Base-by-base conservation (phyloP, 2,113 vertebrate species). In the Tylochromis polylepis region DNA sequence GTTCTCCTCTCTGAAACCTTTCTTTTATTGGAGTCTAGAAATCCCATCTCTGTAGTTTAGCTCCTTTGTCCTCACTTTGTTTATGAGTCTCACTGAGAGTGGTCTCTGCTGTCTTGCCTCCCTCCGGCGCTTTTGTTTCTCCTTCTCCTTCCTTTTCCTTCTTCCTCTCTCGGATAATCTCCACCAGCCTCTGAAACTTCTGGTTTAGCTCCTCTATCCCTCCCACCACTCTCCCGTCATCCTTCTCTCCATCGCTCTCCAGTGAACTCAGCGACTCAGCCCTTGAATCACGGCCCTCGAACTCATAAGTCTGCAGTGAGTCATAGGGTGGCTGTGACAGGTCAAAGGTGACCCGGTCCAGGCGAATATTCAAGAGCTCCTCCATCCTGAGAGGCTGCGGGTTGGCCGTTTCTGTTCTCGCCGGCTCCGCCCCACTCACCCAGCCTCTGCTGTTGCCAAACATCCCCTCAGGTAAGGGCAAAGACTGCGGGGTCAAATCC, bases 291-390 rank as follows among this genome's bases (percentile, higher is more conserved):
- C 95, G 94, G 24, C 97, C 97, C 93, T 98, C 97, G 1, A 97
- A 97, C 88, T 97, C 97, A 1, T 97, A 98, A 58, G 97, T 97
- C 95, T 98, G 97, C 92, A 98, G 96, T 34, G 97, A 98, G 94
- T 98, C 98, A 27, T 97, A 98, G 2, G 98, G 98, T 0, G 97
- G 97, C 91, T 97, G 97, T 3, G 97, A 92, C 59, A 96, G 97
- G 95, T 98, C 97, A 60, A 96, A 96, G 75, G 97, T 97, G 10
- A 97, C 97, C 93, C 96, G 96, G 2, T 95, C 95, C 41, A 98
- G 95, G 11, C 97, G 96, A 90, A 97, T 94, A 2, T 95, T 96
- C 70, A 98, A 94, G n/a, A 98, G 96, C 87, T 97, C 96, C 1
- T 96, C 97, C 94, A 98, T 97, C 18, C 90, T 89, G 6, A 96